Evolutionary conservation across 2,888 invertebrate genomes (phyloP).

Genomic region (Corythucha ciliata): DNA sequence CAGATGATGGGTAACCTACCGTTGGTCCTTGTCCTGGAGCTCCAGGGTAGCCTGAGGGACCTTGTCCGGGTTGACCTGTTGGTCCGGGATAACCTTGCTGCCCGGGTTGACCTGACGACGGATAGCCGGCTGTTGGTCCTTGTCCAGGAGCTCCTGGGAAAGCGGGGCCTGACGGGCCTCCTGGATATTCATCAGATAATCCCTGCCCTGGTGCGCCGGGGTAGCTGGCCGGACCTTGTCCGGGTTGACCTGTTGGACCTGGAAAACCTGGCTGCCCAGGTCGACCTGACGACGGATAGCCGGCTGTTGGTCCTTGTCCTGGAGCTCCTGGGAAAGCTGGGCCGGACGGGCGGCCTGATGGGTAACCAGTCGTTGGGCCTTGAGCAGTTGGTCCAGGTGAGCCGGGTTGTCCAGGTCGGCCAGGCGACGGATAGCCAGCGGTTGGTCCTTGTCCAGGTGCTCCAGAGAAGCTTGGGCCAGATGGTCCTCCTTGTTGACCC

Average conservation of each 20-base stretch:
- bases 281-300: neutral
- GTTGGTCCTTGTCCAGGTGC: slow-evolving; percentile 11
- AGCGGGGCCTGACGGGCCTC: slow-evolving; percentile 30
- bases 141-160: slow-evolving; percentile 29
- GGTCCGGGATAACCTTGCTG: slow-evolving; percentile 2
- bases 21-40: neutral
- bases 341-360: slow-evolving; percentile 25
- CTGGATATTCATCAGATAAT: slow-evolving; percentile 39
- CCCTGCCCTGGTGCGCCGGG: slow-evolving; percentile 31
- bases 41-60: slow-evolving; percentile 10
- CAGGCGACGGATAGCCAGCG: slow-evolving; percentile 26
- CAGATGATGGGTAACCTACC: too few species aligned
- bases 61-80: slow-evolving; percentile 2
- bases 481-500: slow-evolving; percentile 23
- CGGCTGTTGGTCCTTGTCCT: slow-evolving; percentile 12
- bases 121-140: too few species aligned
- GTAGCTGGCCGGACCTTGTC: slow-evolving; percentile 28
- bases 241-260: slow-evolving; percentile 11
- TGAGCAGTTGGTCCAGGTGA: slow-evolving; percentile 20
- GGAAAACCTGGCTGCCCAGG: slow-evolving; percentile 9
- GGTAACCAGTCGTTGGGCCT: slow-evolving; percentile 22
- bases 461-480: slow-evolving; percentile 34
- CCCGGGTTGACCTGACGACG: slow-evolving; percentile 1
- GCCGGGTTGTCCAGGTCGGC: slow-evolving; percentile 15
- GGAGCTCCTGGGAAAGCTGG: slow-evolving; percentile 25